A percentile compares a stretch with the other conserved stretches of the same genome.
phyloP scores from a whole-genome alignment of 1,140 invertebrate species.

The Dryas iulia region DNA sequence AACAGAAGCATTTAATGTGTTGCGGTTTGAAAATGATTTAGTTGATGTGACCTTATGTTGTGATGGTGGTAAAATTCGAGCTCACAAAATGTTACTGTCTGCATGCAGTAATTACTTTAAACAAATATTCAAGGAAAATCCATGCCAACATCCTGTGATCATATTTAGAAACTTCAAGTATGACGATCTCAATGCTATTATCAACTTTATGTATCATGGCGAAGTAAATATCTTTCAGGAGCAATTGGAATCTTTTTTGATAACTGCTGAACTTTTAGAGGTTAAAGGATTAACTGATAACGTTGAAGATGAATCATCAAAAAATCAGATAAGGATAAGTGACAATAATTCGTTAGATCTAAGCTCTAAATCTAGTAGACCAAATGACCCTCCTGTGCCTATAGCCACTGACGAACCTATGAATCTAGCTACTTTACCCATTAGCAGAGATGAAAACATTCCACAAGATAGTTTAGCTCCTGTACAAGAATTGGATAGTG shows the following conservation, averaged over 20 bases:
- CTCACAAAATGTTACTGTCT: slow-evolving; percentile 92
- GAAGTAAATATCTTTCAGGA: slow-evolving; percentile 95
- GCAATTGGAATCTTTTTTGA: slow-evolving; percentile 91
- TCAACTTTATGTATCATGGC: slow-evolving; percentile 93
- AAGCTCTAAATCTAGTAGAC: slow-evolving; percentile 62
- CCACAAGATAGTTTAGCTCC: slow-evolving; percentile 40
- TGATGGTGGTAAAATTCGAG: slow-evolving; percentile 90
- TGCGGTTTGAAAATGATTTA: slow-evolving; percentile 89
- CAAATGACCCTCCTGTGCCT: slow-evolving; percentile 51
- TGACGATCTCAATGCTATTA: slow-evolving; percentile 89
- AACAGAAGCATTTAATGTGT: slow-evolving; percentile 86
- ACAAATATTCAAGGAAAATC: slow-evolving; percentile 91
- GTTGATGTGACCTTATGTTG: slow-evolving; percentile 93
- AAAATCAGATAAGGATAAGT: slow-evolving; percentile 56
- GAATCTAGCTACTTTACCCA: slow-evolving; percentile 63
- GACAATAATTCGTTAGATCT: slow-evolving; percentile 66
- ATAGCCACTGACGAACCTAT: slow-evolving; percentile 64
- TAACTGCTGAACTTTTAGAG: slow-evolving; percentile 92
- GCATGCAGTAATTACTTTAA: slow-evolving; percentile 92
- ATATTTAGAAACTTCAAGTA: slow-evolving; percentile 92
- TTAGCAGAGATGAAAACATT: slow-evolving; percentile 59
- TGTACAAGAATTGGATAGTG: slow-evolving; percentile 45
- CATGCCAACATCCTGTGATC: slow-evolving; percentile 92
- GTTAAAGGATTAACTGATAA: slow-evolving; percentile 91
- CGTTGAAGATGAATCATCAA: slow-evolving; percentile 66